phyloP scores from a whole-genome alignment of 2,888 invertebrate species.

The Dolichopus griseipennis region DNA sequence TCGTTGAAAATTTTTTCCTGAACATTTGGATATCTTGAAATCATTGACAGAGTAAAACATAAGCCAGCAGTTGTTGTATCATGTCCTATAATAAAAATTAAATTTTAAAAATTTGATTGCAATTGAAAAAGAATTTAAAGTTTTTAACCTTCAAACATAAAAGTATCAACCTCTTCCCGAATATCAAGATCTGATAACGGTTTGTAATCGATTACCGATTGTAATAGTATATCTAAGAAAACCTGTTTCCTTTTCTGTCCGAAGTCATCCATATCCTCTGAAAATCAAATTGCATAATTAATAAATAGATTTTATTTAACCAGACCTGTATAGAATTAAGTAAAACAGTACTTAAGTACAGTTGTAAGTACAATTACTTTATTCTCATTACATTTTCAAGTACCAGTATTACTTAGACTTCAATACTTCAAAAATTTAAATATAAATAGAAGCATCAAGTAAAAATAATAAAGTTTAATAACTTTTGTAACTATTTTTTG shows the following conservation, averaged over 20 bases:
- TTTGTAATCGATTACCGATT: constrained; percentile 21
- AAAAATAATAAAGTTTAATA: too few species aligned
- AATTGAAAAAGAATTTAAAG: not conserved
- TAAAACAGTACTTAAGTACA: too few species aligned
- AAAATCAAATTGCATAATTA: not conserved
- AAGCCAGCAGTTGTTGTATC: constrained; percentile 38
- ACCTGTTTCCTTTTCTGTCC: constrained; percentile 24
- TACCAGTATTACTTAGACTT: too few species aligned
- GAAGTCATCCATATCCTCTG: constrained; percentile 13
- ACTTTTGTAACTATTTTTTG: too few species aligned
- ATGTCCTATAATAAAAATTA: constrained; percentile 42
- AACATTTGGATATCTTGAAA: constrained; percentile 32
- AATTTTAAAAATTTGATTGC: not conserved
- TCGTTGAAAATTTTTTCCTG: constrained; percentile 32
- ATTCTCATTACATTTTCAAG: too few species aligned
- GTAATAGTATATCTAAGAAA: constrained; percentile 24
- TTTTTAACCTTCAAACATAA: constrained; percentile 41
- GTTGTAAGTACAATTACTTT: too few species aligned
- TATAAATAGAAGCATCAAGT: too few species aligned
- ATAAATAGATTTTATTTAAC: too few species aligned
- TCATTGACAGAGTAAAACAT: constrained; percentile 31
- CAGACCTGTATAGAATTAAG: too few species aligned
- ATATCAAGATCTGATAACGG: constrained; percentile 24
- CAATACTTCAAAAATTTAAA: too few species aligned
- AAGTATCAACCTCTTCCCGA: constrained; percentile 27